phyloP scores from a whole-genome alignment of 2,113 vertebrate genomes.

The Columba janthina region DNA sequence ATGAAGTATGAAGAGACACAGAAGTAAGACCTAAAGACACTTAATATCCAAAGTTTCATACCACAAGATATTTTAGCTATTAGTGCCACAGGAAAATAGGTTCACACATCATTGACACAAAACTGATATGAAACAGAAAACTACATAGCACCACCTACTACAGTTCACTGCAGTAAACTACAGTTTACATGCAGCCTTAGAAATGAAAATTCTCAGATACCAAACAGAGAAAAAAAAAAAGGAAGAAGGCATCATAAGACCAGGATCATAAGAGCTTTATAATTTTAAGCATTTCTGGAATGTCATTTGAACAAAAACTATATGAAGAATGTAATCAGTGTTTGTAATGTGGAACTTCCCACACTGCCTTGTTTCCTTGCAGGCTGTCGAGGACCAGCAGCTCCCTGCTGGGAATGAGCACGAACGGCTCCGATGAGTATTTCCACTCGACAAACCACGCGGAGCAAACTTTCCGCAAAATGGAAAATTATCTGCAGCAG shows the following conservation, averaged over 20 bases:
- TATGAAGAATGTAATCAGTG: accelerated
- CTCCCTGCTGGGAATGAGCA: constrained; percentile 79
- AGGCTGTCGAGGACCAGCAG: constrained; percentile 81
- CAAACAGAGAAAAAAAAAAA: background rate
- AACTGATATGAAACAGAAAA: background rate
- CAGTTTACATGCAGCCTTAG: accelerated
- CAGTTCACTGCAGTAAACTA: background rate
- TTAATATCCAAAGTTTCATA: background rate
- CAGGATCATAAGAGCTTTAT: background rate
- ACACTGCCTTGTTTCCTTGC: background rate
- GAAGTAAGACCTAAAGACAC: background rate
- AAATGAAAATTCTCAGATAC: background rate
- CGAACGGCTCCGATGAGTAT: constrained; percentile 84
- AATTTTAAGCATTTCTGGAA: background rate
- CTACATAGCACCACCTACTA: background rate
- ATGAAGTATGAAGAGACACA: background rate
- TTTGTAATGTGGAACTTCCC: background rate
- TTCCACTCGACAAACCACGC: constrained; percentile 91
- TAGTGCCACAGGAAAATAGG: accelerated
- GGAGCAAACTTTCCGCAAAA: constrained; percentile 92
- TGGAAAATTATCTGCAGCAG: constrained; percentile 95
- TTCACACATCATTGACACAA: background rate
- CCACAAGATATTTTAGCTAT: background rate
- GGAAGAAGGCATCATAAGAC: background rate
- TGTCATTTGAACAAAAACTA: background rate